Evolutionary conservation across 2,113 vertebrate genomes (phyloP).

Genomic region (Epinephelus fuscoguttatus): DNA sequence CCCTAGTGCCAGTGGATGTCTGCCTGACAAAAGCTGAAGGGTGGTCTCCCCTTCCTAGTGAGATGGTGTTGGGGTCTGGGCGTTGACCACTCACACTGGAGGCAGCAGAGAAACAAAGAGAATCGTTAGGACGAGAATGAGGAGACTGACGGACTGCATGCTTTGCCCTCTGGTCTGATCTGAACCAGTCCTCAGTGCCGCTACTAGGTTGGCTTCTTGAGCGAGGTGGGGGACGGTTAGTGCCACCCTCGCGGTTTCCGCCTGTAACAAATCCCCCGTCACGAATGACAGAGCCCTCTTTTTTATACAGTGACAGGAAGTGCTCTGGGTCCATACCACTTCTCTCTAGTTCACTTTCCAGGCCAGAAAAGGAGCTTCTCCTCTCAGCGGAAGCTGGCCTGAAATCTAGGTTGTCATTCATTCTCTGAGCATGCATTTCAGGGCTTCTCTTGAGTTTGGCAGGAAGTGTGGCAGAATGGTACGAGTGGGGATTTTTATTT

Average conservation of each 20-base stretch:
- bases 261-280: slow-evolving; percentile 48
- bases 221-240: slow-evolving; percentile 56
- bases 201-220: slow-evolving; percentile 76
- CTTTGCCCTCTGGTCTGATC: slow-evolving; percentile 74
- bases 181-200: slow-evolving; percentile 78
- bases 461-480: slow-evolving; percentile 84
- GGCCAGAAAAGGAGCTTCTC: slow-evolving; percentile 81
- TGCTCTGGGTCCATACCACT: slow-evolving; percentile 71
- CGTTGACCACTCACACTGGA: slow-evolving; percentile 94
- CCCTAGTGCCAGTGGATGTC: slow-evolving; percentile 76
- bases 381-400: slow-evolving; percentile 66
- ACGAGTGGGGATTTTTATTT: slow-evolving; percentile 62
- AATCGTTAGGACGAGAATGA: slow-evolving; percentile 85
- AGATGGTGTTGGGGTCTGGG: slow-evolving; percentile 88
- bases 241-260: slow-evolving; percentile 36
- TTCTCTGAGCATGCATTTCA: slow-evolving; percentile 73
- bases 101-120: slow-evolving; percentile 93
- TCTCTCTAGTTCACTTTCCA: slow-evolving; percentile 75
- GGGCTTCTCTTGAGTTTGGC: slow-evolving; percentile 83
- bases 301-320: slow-evolving; percentile 72
- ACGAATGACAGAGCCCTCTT: slow-evolving; percentile 51
- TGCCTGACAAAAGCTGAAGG: slow-evolving; percentile 92
- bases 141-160: slow-evolving; percentile 83
- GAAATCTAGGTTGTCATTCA: slow-evolving; percentile 65
- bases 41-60: slow-evolving; percentile 90